Conservation (phyloP, 2,797 vertebrate species). For the Etheostoma perlongum region DNA sequence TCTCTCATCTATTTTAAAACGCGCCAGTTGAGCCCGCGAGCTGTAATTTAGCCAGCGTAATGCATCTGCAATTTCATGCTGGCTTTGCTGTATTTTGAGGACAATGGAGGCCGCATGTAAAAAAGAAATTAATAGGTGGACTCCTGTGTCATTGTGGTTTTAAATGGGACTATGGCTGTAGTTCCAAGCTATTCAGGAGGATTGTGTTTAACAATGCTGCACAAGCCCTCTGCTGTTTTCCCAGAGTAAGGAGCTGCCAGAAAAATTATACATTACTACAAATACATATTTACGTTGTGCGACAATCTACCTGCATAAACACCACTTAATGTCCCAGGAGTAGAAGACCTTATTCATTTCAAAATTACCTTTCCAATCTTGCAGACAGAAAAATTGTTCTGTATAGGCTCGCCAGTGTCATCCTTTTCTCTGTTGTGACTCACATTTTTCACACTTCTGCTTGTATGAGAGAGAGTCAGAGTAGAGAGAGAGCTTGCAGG, state of each 20-base stretch:
- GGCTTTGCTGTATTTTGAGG: constrained; percentile 66
- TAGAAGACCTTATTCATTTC: constrained; percentile 57
- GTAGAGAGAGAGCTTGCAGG: constrained; percentile 8
- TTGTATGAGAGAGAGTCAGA: not conserved
- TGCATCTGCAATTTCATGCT: constrained; percentile 70
- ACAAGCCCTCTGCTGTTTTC: constrained; percentile 49
- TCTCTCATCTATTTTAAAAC: constrained; percentile 71
- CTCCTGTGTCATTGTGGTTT: constrained; percentile 61
- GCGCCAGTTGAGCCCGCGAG: constrained; percentile 43
- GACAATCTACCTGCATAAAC: constrained; percentile 55
- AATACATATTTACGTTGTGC: constrained; percentile 69
- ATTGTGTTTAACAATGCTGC: constrained; percentile 60
- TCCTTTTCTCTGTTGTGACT: constrained; percentile 26
- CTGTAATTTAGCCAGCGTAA: constrained; percentile 67
- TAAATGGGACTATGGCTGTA: constrained; percentile 46
- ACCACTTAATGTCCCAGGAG: constrained; percentile 49
- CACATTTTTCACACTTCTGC: constrained; percentile 34
- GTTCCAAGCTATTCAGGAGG: constrained; percentile 46
- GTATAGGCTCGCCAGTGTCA: constrained; percentile 28
- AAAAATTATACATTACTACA: constrained; percentile 69
- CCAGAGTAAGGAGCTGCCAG: constrained; percentile 60
- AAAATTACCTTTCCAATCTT: constrained; percentile 62
- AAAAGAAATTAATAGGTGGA: constrained; percentile 52
- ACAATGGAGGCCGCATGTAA: constrained; percentile 62
- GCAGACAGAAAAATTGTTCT: constrained; percentile 54